Evolutionary conservation across 2,113 vertebrate genomes (phyloP).

Genomic region (Scartelaos histophorus): DNA sequence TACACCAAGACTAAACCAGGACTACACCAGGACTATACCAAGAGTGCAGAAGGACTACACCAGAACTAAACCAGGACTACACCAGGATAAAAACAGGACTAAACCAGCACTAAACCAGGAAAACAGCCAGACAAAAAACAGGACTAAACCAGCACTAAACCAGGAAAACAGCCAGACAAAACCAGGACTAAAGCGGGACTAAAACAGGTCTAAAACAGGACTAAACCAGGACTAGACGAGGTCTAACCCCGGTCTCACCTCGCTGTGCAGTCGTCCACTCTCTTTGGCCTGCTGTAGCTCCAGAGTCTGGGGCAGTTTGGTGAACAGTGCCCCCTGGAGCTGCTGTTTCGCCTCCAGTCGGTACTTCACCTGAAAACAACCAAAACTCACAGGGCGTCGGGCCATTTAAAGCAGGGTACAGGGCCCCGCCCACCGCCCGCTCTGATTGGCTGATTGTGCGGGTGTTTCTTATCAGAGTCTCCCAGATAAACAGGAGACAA

Average conservation of each 20-base stretch:
- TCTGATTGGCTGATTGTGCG: too few species aligned
- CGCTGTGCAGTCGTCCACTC: constrained; percentile 82
- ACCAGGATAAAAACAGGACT: neutral
- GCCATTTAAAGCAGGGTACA: neutral
- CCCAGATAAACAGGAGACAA: neutral
- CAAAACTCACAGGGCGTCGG: constrained; percentile 13
- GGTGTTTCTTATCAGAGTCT: neutral
- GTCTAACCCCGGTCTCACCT: constrained; percentile 70
- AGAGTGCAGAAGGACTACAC: neutral
- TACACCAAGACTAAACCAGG: neutral
- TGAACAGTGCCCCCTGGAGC: constrained; percentile 79
- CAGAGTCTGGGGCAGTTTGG: constrained; percentile 86
- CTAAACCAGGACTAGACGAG: neutral
- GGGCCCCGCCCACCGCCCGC: neutral
- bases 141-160: neutral
- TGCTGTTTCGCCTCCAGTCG: constrained; percentile 81
- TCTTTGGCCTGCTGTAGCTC: constrained; percentile 86
- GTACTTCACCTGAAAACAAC: constrained; percentile 81
- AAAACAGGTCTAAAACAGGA: too few species aligned
- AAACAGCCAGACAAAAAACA: too few species aligned
- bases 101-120: neutral
- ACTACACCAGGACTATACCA: neutral
- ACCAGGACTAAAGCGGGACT: neutral
- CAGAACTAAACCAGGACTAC: neutral
- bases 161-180: too few species aligned